Base-by-base conservation (phyloP, 2,888 invertebrate species). In the Meteorus cinctellus region DNA sequence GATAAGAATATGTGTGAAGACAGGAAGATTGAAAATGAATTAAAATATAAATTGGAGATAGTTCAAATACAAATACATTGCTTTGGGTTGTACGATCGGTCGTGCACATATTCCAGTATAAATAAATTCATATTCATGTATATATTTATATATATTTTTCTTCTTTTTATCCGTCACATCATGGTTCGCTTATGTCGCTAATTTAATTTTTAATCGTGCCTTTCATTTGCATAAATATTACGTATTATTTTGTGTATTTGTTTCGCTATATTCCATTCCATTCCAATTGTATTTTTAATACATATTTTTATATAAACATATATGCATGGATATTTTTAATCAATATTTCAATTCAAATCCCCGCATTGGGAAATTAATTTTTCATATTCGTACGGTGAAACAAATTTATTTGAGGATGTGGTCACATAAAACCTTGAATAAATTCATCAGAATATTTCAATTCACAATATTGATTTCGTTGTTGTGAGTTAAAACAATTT, bases 21-120 rank as follows among this genome's bases (percentile, higher is more conserved):
- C 19, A 36, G 41, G 55, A 10, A 31, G 27, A 78, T 78, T 81
- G 55, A 19, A 81, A 81, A 77, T 81, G 79, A 81, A 81, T 78
- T 81, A 79, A 78, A 81, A 81, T 81, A 80, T 81, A 80, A 81
- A 81, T 79, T 78, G 80, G 10, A 79, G 78, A 76, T 73, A 74
- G 60, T 63, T 71, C 66, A 51, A 71, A 24, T 62, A 62, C 74
- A 78, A 77, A 72, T 68, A 77, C 8, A 51, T 71, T 27, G 45
- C 31, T 27, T 14, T 66, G 36, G 48, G n/a, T 16, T n/a, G n/a
- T 48, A 48, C 14, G 55, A 19, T n/a, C 19, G 19, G n/a, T 19
- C n/a, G 41, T 48, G 48, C 48, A 48, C n/a, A 48, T 16, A 16
- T 14, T 48, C 48, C 2, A n/a, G n/a, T 48, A n/a, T 41, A 41